phyloP scores from a whole-genome alignment of 2,888 invertebrate genomes.

The Exocentrus adspersus region DNA sequence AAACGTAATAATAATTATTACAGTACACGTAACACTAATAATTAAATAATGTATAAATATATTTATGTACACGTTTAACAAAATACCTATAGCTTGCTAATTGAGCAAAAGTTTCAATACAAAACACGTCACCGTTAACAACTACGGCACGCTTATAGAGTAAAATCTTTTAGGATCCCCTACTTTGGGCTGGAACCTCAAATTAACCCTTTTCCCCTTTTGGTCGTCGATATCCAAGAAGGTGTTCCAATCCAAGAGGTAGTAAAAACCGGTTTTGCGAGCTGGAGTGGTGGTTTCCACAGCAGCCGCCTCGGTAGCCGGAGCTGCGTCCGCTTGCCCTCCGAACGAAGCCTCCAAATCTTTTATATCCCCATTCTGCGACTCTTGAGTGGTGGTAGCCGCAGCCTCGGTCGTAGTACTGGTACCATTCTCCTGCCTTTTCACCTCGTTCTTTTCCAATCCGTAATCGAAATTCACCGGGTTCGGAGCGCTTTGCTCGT shows the following conservation, averaged over 20 bases:
- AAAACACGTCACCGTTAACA: neutral
- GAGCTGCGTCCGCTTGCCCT: slow-evolving; percentile 68
- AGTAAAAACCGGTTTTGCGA: slow-evolving; percentile 82
- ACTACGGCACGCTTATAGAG: slow-evolving; percentile 77
- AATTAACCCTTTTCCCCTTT: slow-evolving; percentile 76
- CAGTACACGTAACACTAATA: neutral
- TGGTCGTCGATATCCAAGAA: slow-evolving; percentile 86
- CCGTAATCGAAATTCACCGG: slow-evolving; percentile 59
- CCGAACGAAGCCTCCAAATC: slow-evolving; percentile 84
- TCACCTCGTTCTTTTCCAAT: slow-evolving; percentile 64
- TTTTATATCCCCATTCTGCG: slow-evolving; percentile 66
- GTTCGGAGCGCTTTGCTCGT: slow-evolving; percentile 60
- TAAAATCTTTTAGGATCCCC: slow-evolving; percentile 84
- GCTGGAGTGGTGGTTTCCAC: slow-evolving; percentile 74
- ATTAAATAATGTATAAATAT: neutral
- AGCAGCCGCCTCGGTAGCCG: slow-evolving; percentile 62
- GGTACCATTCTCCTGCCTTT: slow-evolving; percentile 63
- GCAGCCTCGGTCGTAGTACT: neutral
- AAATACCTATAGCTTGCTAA: neutral
- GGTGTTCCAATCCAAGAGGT: slow-evolving; percentile 86
- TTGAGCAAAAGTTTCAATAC: slow-evolving; percentile 6
- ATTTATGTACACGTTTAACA: neutral
- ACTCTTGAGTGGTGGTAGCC: slow-evolving; percentile 49
- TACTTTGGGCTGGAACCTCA: slow-evolving; percentile 82
- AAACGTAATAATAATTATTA: neutral